Base-by-base conservation (phyloP, 2,797 vertebrate species). In the Rhinophrynus dorsalis region DNA sequence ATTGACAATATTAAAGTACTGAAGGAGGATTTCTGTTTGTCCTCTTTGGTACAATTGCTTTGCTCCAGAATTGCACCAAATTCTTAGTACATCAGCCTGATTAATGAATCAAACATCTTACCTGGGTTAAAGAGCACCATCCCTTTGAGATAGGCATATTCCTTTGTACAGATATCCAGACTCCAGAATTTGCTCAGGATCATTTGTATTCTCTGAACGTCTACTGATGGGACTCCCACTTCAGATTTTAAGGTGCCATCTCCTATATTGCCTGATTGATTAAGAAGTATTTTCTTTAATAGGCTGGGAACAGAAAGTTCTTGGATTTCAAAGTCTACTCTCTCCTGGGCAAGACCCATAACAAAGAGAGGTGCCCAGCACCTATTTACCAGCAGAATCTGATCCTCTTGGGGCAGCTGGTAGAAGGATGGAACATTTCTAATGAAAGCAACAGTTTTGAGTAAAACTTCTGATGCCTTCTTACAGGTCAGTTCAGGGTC, bases 361-460 rank as follows among this genome's bases (percentile, higher is more conserved):
- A 81, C 32, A 66, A 83, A 82, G 76, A 82, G 83, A n/a, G 68
- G 73, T 20, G 29, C 72, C 78, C 80, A 83, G 57, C 80, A 77
- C 38, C 75, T 71, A 33, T 66, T 65, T 23, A 76, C 38, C 24
- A 85, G 76, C 3, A 78, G 10, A 35, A 72, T 18, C 48, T 75
- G 78, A 70, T 87, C 79, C 12, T 81, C 79, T 55, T 51, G 76
- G 18, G 77, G 78, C 40, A 82, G 1, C 1, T 77, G 70, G 38
- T 74, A 74, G 61, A 85, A 86, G 21, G 77, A 80, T 54, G 81
- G 79, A 33, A 87, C 56, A 51, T 82, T 85, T 75, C 75, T 81
- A 57, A 83, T 74, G 62, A 84, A 82, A 75, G 48, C n/a, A 57
- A 45, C 64, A 17, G 75, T 83, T 63, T 83, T 85, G 59, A 79